Base-by-base conservation (phyloP, 2,797 vertebrate genomes). In the Dermochelys coriacea region DNA sequence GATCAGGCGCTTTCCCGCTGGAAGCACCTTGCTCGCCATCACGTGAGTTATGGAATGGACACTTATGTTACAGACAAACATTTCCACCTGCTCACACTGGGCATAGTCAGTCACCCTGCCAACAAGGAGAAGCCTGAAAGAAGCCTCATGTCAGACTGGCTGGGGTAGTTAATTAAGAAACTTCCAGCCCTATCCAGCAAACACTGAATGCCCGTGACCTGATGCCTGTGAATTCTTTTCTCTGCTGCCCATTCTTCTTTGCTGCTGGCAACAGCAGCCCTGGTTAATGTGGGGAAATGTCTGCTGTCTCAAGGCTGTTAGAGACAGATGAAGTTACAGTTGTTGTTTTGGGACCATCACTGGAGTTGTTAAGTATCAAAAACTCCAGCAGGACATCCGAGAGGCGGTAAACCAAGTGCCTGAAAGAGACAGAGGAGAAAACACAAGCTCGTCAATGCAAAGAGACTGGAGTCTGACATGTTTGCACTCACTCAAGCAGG, bases 301-400 rank as follows among this genome's bases (percentile, higher is more conserved):
- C 91, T n/a, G 57, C 90, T 92, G 31, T 98, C 82, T 95, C 96
- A 15, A 49, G 45, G 61, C 52, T 86, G 55, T 93, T 78, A 59
- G 91, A 88, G 49, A 82, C 85, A 79, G 97, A 88, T 0, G 96
- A 54, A 6, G 83, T 37, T 10, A 96, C 91, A 68, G 95, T 81
- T 88, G 95, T 5, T 4, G 90, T 12, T 29, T 97, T 12, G 1
- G 94, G 91, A 41, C 97, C 96, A 93, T 98, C 87, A 5, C 97
- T 95, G 55, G 98, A 98, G 29, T 95, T 98, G 94, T 98, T 98
- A 14, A 99, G 98, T 95, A 99, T 98, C 97, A 99, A 96, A 93
- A 99, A 98, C 97, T 99, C 99, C 98, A 99, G 97, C 89, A 99
- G 98, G 96, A 99, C 97, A 94, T 99, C 99, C 96, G 99, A 98